Base-by-base conservation (phyloP, 1,140 invertebrate genomes). In the Euwallacea fornicatus region DNA sequence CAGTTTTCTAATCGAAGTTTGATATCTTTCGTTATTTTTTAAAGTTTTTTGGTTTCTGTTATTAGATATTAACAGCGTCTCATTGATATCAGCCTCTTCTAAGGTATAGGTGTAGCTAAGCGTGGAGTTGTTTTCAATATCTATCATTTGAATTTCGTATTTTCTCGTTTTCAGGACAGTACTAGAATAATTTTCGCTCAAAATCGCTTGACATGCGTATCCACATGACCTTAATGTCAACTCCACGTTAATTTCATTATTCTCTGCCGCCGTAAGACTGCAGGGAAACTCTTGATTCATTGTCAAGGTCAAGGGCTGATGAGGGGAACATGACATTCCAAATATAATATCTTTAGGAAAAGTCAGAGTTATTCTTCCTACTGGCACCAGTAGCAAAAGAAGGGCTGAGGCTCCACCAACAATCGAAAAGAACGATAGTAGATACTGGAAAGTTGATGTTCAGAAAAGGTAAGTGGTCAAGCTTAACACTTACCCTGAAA, bases 361-460 rank as follows among this genome's bases (percentile, higher is more conserved):
- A 7, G 85, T 84, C 7, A 90, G 80, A 0, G 84, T 89, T 64
- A 90, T 83, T 71, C 90, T 84, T n/a, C 89, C 90, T 2, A 90
- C 86, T 2, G 90, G 91, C 7, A 92, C 89, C 11, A 88, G 80
- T 8, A 92, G 82, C 59, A 93, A 81, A 6, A 91, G 79, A 21
- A 93, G 82, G 0, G 90, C 88, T 11, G 89, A 88, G 0, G 81
- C 81, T 9, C 90, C 91, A 33, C 89, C 90, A 16, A 90, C 77
- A 10, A 84, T 84, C 47, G 90, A 91, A 62, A 91, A 89, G 42
- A 91, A 70, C 10, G 90, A 86, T 71, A 93, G 77, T 47, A 93
- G 78, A 55, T 92, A 82, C 89, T 92, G 80, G 21, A 78, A 59
- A 46, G 46, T 21, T 56, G 10, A 13, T n/a, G 2, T 46, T 33